Conservation (phyloP, 2,888 invertebrate genomes). For the Mythimna lalbum region DNA sequence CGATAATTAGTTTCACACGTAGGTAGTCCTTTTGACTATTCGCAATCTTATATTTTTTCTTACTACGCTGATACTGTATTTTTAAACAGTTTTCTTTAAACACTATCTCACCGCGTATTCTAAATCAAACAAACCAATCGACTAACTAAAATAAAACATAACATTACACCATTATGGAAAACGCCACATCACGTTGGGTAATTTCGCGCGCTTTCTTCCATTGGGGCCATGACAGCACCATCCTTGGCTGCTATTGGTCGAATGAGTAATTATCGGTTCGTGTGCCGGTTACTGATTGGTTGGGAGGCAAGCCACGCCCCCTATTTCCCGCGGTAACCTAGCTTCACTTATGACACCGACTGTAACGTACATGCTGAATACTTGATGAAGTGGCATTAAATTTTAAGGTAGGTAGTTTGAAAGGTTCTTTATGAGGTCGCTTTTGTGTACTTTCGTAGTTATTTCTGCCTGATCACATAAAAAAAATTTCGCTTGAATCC, state of each 20-base stretch:
- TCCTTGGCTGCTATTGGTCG: slow-evolving; percentile 76
- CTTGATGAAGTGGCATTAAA: slow-evolving; percentile 85
- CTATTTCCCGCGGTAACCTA: slow-evolving; percentile 73
- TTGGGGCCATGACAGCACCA: slow-evolving; percentile 77
- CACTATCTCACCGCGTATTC: slow-evolving; percentile 34
- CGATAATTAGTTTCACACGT: background rate
- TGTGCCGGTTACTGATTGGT: slow-evolving; percentile 79
- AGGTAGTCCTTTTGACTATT: background rate
- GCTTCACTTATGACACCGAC: slow-evolving; percentile 74
- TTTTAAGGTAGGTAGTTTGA: slow-evolving; percentile 59
- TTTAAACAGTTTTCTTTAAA: background rate
- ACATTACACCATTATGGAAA: slow-evolving; percentile 64
- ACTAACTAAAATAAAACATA: slow-evolving; percentile 67
- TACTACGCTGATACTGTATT: too few relatives aligned
- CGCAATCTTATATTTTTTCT: background rate
- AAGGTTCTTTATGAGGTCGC: slow-evolving; percentile 59
- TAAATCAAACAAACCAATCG: slow-evolving; percentile 55
- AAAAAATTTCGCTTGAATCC: too few relatives aligned
- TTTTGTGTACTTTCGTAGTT: slow-evolving; percentile 14
- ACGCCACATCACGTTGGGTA: slow-evolving; percentile 65
- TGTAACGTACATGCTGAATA: slow-evolving; percentile 82
- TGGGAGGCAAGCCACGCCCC: slow-evolving; percentile 75
- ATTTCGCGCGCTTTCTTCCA: slow-evolving; percentile 65
- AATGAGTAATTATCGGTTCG: slow-evolving; percentile 64
- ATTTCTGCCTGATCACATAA: too few relatives aligned